These are phyloP conservation scores for Ectobius pallidus DNA, from an alignment of 2,888 invertebrate species.

Conservation along the genomic window DNA sequence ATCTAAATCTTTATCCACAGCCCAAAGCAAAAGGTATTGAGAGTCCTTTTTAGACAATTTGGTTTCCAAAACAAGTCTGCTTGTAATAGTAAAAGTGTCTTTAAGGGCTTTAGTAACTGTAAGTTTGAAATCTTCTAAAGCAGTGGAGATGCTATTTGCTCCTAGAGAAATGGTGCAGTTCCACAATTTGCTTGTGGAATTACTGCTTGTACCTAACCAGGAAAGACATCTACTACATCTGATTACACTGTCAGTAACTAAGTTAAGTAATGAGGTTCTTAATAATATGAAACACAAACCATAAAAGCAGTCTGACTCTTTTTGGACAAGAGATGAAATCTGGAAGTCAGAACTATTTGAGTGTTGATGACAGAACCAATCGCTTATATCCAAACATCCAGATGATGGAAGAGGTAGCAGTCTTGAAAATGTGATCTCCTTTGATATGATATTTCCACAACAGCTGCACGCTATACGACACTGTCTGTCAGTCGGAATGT, in stretches of 20 bases:
- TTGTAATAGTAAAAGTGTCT: slow-evolving; percentile 60
- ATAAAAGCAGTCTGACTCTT: slow-evolving; percentile 63
- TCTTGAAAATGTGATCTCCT: slow-evolving; percentile 59
- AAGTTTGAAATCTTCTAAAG: slow-evolving; percentile 60
- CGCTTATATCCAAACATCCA: slow-evolving; percentile 63
- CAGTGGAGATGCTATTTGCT: slow-evolving; percentile 42
- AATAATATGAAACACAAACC: slow-evolving; percentile 62
- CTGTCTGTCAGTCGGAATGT: slow-evolving; percentile 37
- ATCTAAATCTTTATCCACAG: slow-evolving; percentile 66
- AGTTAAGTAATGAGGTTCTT: slow-evolving; percentile 49
- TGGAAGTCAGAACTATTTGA: slow-evolving; percentile 50
- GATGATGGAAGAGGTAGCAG: slow-evolving; percentile 68
- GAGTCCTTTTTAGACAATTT: slow-evolving; percentile 55
- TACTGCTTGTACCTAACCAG: slow-evolving; percentile 62
- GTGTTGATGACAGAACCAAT: slow-evolving; percentile 70
- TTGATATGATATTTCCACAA: slow-evolving; percentile 51
- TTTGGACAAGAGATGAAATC: slow-evolving; percentile 47
- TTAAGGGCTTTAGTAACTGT: slow-evolving; percentile 60
- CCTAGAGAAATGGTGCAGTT: slow-evolving; percentile 62
- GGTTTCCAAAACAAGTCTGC: slow-evolving; percentile 63
- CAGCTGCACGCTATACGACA: slow-evolving; percentile 51
- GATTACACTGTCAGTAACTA: slow-evolving; percentile 53
- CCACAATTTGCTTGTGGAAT: slow-evolving; percentile 56
- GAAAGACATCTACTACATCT: slow-evolving; percentile 62
- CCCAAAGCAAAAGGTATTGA: slow-evolving; percentile 65